Evolutionary conservation across 2,888 invertebrate species (phyloP).

Genomic region (Malacosoma neustria): DNA sequence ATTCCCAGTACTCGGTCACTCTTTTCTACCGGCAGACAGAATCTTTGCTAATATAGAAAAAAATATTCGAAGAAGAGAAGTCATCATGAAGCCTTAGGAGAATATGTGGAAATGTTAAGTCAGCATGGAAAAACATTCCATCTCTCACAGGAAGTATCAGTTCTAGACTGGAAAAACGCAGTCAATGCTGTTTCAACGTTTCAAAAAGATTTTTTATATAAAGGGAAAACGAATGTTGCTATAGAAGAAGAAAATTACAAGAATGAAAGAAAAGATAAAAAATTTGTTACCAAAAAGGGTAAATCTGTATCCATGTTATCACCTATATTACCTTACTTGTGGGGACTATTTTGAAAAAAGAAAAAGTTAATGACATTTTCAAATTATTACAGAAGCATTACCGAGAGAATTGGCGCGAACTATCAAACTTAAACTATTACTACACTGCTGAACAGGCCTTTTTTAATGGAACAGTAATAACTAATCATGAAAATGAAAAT

Average conservation of each 20-base stretch:
- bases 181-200: background rate
- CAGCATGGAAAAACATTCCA: no score
- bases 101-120: no score
- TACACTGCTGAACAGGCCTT: background rate
- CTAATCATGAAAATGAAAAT: background rate
- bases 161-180: background rate
- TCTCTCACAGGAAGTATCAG: no score
- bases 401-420: slow-evolving; percentile 1
- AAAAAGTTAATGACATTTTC: background rate
- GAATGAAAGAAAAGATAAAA: background rate
- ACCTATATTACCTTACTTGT: background rate
- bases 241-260: background rate
- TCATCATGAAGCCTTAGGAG: no score
- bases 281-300: slow-evolving; percentile 1
- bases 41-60: background rate
- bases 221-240: background rate
- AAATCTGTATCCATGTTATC: slow-evolving; percentile 1
- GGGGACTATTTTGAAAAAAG: background rate
- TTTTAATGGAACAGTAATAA: background rate
- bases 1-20: background rate
- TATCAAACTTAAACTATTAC: background rate
- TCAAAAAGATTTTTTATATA: background rate
- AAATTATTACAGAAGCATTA: slow-evolving; percentile 1
- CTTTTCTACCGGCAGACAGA: background rate
- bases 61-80: background rate